Percentiles rank a stretch among this genome's conserved stretches.
Evolutionary conservation across 1,140 invertebrate genomes (phyloP).

Genomic region (Aleiodes sp.): DNA sequence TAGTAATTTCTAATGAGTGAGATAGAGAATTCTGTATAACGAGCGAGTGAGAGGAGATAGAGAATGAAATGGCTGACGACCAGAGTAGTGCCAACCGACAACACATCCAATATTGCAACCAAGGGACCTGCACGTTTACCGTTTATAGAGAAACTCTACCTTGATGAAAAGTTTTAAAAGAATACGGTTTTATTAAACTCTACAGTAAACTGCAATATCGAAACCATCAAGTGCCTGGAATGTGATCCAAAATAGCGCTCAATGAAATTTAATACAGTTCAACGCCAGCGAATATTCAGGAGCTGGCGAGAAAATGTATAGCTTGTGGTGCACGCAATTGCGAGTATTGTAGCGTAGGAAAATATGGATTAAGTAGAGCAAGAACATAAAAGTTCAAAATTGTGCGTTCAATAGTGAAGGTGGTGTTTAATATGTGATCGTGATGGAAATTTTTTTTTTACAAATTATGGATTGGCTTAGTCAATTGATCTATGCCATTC

Average conservation of each 20-base stretch:
- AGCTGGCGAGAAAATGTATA: neutral
- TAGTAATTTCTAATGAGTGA: no score
- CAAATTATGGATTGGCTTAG: neutral
- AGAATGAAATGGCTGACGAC: no score
- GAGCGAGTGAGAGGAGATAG: no score
- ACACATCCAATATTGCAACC: neutral
- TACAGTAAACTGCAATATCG: neutral
- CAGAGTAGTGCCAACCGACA: neutral
- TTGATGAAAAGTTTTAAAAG: neutral
- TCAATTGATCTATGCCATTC: no score
- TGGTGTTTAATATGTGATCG: neutral
- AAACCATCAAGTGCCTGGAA: neutral
- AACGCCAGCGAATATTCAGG: neutral
- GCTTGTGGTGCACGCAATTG: neutral
- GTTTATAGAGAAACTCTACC: constrained; percentile 1
- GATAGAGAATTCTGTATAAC: no score
- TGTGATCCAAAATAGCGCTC: neutral
- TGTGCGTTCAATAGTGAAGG: neutral
- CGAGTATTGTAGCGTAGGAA: neutral
- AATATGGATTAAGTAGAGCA: constrained; percentile 6
- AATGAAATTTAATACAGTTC: neutral
- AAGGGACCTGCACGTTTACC: neutral
- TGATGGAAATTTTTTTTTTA: neutral
- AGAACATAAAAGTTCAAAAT: neutral
- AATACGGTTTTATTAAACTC: neutral